Evolutionary conservation across 1,140 invertebrate genomes (phyloP).

Genomic region (Triops cancriformis): DNA sequence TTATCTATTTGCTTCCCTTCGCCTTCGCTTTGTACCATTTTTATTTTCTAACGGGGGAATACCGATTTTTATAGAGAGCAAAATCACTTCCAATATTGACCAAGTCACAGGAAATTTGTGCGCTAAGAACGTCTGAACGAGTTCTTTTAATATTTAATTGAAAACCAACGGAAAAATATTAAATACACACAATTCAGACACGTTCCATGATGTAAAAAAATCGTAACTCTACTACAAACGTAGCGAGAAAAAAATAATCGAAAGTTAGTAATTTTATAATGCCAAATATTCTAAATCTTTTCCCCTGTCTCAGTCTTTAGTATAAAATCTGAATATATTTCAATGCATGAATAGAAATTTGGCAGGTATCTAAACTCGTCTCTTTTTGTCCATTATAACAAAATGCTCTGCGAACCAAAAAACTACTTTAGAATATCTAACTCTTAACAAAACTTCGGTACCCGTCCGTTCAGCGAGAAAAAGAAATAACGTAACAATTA

Average conservation of each 20-base stretch:
- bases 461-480: no score
- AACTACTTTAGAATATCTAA: not conserved
- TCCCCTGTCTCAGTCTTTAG: not conserved
- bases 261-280: no score
- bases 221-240: no score
- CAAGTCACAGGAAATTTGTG: not conserved
- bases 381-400: not conserved
- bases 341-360: constrained; percentile 1
- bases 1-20: not conserved
- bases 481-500: no score
- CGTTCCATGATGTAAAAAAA: no score
- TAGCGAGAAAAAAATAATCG: no score
- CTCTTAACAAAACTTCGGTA: no score
- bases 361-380: not conserved
- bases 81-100: not conserved
- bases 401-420: no score
- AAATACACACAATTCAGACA: no score
- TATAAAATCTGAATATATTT: not conserved
- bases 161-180: no score
- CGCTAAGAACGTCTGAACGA: not conserved
- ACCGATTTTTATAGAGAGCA: not conserved
- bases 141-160: not conserved
- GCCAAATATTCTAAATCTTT: no score
- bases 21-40: not conserved
- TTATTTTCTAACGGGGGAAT: not conserved